Percentiles rank a stretch among this genome's conserved stretches.
Conservation (phyloP, 2,888 invertebrate species). For the Euphydryas editha region DNA sequence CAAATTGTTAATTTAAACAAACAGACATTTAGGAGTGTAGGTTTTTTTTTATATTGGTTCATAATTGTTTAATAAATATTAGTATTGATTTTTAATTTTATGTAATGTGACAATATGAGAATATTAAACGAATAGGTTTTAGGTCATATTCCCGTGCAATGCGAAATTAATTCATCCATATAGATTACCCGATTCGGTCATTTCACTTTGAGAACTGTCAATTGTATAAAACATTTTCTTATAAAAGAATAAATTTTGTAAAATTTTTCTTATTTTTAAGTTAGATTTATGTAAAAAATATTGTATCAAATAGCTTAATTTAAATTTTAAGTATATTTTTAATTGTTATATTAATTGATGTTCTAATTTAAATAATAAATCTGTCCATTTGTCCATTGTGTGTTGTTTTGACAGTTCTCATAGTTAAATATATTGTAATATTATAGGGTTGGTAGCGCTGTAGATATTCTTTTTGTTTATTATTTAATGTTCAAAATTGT, state of each 20-base stretch:
- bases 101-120: background rate
- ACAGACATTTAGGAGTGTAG: too few relatives aligned
- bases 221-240: background rate
- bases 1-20: too few relatives aligned
- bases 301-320: background rate
- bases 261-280: background rate
- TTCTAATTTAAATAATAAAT: conserved; percentile 7
- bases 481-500: conserved; percentile 79
- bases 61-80: too few relatives aligned
- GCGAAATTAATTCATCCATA: background rate
- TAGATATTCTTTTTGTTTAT: conserved; percentile 57
- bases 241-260: background rate
- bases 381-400: too few relatives aligned
- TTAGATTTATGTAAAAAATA: background rate
- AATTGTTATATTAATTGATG: background rate
- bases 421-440: conserved; percentile 5
- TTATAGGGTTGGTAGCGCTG: conserved; percentile 32
- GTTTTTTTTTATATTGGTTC: too few relatives aligned
- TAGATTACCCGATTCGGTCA: background rate
- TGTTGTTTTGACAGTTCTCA: conserved; percentile 34
- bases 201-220: conserved; percentile 10
- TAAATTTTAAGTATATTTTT: background rate
- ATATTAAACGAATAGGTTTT: background rate
- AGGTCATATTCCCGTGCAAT: background rate
- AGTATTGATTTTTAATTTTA: too few relatives aligned